Evolutionary conservation across 2,888 invertebrate genomes (phyloP), one percentile per base, ranked within the genome.

Genomic region (Tiliacea citrago): DNA sequence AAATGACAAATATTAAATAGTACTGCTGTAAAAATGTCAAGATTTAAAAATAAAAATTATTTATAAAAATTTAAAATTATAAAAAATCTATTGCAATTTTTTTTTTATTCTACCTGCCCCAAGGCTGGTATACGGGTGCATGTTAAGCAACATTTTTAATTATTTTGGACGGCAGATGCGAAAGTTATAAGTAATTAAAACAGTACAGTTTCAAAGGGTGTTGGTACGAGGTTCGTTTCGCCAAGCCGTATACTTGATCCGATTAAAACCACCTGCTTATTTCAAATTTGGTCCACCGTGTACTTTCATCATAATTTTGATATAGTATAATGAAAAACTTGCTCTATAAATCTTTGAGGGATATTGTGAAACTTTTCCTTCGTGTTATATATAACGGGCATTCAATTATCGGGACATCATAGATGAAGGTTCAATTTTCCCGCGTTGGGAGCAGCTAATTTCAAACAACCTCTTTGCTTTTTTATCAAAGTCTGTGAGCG

Each of bases 241-340:
- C 58, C 49, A 83, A 77, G 75, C 86, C 69, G 73, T 74, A 73
- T 55, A 68, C 66, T 76, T 76, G 68, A 83, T 81, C 73, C 74
- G 76, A 83, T 84, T 81, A 74, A 77, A 76, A 75, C 70, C 86
- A 86, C 81, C 75, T 85, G 84, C 74, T 84, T 80, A 75, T 75
- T 84, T 71, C 66, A 69, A 84, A 80, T 83, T 79, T 66, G 60
- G 57, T 69, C 51, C 66, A 51, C 39, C 39, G 49, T 62, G 60
- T 65, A 80, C 58, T 71, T 71, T 57, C 53, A 63, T 79, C 68
- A 83, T 71, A 75, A 75, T 69, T 84, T 58, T 75, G 71, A 61
- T 68, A 24, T n/a, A 70, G 53, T 74, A 67, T 67, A 84, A 55
- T 61, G 35, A 49, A 82, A 73, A 84, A 70, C n/a, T 84, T 81